A percentile compares a stretch with the other conserved stretches of the same genome.
Evolutionary conservation across 2,113 vertebrate species (phyloP).

Genomic region (Tapirus terrestris): DNA sequence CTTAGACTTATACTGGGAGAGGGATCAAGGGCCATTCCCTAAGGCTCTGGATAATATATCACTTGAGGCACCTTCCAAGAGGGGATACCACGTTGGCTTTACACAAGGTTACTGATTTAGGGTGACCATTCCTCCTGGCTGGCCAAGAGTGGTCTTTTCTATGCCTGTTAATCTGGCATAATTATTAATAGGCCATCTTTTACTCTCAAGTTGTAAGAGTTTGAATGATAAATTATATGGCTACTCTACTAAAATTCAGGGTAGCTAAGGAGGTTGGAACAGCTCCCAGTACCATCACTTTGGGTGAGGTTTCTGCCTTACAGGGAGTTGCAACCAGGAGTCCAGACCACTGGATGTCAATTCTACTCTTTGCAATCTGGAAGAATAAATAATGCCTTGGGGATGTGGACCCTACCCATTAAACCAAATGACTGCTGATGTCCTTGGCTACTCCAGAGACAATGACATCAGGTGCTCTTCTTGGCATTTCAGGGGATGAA

Average conservation of each 20-base stretch:
- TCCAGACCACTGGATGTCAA: background rate
- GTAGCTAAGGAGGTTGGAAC: background rate
- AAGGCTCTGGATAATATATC: background rate
- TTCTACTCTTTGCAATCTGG: background rate
- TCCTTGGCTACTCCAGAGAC: background rate
- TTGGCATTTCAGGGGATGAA: constrained; percentile 13
- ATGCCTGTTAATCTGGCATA: background rate
- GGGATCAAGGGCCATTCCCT: background rate
- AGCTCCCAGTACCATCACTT: background rate
- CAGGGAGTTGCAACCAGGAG: background rate
- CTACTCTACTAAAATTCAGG: background rate
- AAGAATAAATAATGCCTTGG: background rate
- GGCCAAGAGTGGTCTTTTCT: background rate
- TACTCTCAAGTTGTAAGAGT: background rate
- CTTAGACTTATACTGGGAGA: background rate
- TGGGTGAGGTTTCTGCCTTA: background rate
- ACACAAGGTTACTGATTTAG: background rate
- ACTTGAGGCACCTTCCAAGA: background rate
- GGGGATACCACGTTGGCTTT: background rate
- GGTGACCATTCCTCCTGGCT: background rate
- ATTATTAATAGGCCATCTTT: background rate
- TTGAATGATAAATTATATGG: background rate
- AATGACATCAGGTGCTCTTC: background rate
- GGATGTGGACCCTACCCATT: background rate
- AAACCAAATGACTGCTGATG: background rate